Percentiles rank a stretch among this genome's conserved stretches.
phyloP scores from a whole-genome alignment of 2,888 invertebrate genomes.

The Pristionchus arcanus region DNA sequence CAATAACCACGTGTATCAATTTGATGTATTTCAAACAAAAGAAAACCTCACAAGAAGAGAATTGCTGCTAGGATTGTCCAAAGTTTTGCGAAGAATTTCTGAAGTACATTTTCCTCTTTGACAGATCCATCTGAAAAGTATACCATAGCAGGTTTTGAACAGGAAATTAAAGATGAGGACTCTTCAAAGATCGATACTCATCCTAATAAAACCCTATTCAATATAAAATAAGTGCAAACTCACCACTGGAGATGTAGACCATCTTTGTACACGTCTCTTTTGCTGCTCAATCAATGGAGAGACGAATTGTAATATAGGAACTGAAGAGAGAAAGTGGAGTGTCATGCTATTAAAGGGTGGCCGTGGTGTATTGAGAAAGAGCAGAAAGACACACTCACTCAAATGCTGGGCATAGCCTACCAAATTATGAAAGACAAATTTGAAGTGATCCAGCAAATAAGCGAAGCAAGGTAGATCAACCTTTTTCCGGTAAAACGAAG shows the following conservation, averaged over 20 bases:
- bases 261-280: slow-evolving; percentile 43
- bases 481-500: background rate
- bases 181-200: too few species aligned
- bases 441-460: background rate
- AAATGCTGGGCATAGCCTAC: background rate
- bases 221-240: background rate
- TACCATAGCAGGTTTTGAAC: background rate
- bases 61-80: slow-evolving; percentile 60
- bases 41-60: slow-evolving; percentile 61
- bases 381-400: background rate
- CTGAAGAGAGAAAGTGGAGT: slow-evolving; percentile 29
- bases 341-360: slow-evolving; percentile 45
- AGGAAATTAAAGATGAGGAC: too few species aligned
- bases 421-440: background rate
- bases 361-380: background rate
- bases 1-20: too few species aligned
- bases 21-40: background rate
- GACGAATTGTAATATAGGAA: background rate
- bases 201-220: background rate
- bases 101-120: slow-evolving; percentile 58
- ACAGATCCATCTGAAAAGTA: slow-evolving; percentile 62
- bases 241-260: slow-evolving; percentile 50
- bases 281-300: slow-evolving; percentile 7
- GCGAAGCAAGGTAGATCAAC: background rate
- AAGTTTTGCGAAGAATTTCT: slow-evolving; percentile 60